phyloP scores from a whole-genome alignment of 2,888 invertebrate genomes.

The Adelphocoris suturalis region DNA sequence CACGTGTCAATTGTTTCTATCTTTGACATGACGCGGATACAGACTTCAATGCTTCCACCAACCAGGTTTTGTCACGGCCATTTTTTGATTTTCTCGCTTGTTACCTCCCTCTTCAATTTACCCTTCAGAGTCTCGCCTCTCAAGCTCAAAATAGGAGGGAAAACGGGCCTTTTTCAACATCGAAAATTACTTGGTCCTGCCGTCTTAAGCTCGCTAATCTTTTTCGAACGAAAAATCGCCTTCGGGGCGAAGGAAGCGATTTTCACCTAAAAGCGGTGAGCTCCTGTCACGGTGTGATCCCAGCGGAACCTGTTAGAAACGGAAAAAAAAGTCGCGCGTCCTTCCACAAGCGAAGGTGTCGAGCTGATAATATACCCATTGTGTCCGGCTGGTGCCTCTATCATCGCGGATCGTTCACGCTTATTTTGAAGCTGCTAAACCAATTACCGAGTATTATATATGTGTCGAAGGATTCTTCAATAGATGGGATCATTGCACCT shows the following conservation, averaged over 20 bases:
- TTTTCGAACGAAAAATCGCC: background rate
- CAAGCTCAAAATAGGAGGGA: background rate
- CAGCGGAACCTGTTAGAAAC: conserved; percentile 6
- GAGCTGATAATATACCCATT: conserved; percentile 34
- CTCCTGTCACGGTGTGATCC: background rate
- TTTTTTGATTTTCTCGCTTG: conserved; percentile 50
- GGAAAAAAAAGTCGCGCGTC: conserved; percentile 16
- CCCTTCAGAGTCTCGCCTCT: background rate
- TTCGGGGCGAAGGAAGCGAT: background rate
- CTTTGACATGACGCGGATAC: background rate
- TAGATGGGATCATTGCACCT: background rate
- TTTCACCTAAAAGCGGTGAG: background rate
- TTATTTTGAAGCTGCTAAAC: conserved; percentile 6
- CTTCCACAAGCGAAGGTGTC: background rate
- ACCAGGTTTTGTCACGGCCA: conserved; percentile 47
- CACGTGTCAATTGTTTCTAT: conserved; percentile 31
- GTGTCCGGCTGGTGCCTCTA: conserved; percentile 11
- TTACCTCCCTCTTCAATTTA: conserved; percentile 47
- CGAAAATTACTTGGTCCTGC: conserved; percentile 9
- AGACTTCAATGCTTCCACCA: background rate
- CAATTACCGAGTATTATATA: conserved; percentile 31
- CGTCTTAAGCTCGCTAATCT: background rate
- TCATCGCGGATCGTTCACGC: conserved; percentile 30
- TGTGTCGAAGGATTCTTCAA: background rate
- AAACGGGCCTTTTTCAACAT: conserved; percentile 12